Conservation (phyloP, 2,888 invertebrate species). For the Hydrotaea cyrtoneurina region DNA sequence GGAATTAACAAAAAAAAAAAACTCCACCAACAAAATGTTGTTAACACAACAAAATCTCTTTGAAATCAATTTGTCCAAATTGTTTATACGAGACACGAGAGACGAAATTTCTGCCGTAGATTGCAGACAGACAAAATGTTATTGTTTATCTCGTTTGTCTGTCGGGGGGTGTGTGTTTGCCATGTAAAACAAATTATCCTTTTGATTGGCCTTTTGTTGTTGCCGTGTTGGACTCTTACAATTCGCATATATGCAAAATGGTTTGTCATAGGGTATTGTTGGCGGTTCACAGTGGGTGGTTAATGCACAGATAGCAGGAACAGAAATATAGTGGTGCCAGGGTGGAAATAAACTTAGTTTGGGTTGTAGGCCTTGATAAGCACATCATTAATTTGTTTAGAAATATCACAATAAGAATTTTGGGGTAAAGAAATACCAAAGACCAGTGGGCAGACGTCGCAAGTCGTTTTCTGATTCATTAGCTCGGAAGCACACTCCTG, state of each 20-base stretch:
- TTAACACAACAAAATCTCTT: conserved; percentile 29
- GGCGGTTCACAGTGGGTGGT: too few relatives aligned
- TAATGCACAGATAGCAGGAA: too few relatives aligned
- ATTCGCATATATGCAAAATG: background rate
- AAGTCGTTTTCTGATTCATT: too few relatives aligned
- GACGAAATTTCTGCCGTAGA: background rate
- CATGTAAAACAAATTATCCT: conserved; percentile 24
- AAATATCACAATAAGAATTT: too few relatives aligned
- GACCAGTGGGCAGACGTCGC: too few relatives aligned
- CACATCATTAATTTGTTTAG: too few relatives aligned
- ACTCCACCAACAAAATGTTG: background rate
- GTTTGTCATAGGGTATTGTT: too few relatives aligned
- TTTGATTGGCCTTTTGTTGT: conserved; percentile 20
- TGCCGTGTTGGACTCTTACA: background rate
- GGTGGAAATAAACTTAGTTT: too few relatives aligned
- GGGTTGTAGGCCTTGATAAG: too few relatives aligned
- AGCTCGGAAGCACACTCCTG: too few relatives aligned
- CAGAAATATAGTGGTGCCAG: too few relatives aligned
- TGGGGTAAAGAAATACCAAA: too few relatives aligned
- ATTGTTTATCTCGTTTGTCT: background rate
- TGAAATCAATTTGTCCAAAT: conserved; percentile 24
- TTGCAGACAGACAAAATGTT: background rate
- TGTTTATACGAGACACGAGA: conserved; percentile 3
- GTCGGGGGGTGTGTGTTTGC: conserved; percentile 1
- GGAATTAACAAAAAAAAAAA: background rate